phyloP scores from a whole-genome alignment of 2,113 vertebrate species.

The Apistogramma diplotaenia region DNA sequence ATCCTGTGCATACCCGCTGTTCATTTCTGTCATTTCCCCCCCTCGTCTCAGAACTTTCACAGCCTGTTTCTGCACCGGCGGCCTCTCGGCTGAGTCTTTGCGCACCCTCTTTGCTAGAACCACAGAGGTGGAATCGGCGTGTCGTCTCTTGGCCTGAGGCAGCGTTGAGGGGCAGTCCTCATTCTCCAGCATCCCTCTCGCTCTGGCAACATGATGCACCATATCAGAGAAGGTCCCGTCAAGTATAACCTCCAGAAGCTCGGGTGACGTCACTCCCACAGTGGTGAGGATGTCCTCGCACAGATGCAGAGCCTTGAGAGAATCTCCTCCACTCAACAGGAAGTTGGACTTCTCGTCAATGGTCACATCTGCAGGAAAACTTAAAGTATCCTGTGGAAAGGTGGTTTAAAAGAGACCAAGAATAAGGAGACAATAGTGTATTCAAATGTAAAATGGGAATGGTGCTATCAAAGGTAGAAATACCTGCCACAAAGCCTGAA shows the following conservation, averaged over 20 bases:
- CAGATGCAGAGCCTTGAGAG: constrained; percentile 84
- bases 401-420: neutral
- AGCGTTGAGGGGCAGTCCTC: constrained; percentile 4
- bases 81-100: neutral
- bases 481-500: constrained; percentile 92
- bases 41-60: constrained; percentile 61
- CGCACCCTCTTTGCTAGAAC: constrained; percentile 32
- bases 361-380: constrained; percentile 66
- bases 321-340: constrained; percentile 89
- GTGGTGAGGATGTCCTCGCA: constrained; percentile 79
- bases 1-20: neutral
- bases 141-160: constrained; percentile 26
- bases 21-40: constrained; percentile 39
- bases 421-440: neutral
- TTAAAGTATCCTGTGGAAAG: constrained; percentile 77
- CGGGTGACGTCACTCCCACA: constrained; percentile 73
- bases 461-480: neutral
- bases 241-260: constrained; percentile 87
- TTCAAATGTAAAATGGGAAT: neutral
- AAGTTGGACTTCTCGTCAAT: constrained; percentile 81
- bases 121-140: neutral
- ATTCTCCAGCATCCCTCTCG: neutral
- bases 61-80: neutral
- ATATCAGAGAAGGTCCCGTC: constrained; percentile 80
- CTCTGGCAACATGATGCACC: constrained; percentile 71